These are phyloP conservation scores for Morpho achilles DNA, from an alignment of 2,888 invertebrate genomes.

Conservation along the genomic window DNA sequence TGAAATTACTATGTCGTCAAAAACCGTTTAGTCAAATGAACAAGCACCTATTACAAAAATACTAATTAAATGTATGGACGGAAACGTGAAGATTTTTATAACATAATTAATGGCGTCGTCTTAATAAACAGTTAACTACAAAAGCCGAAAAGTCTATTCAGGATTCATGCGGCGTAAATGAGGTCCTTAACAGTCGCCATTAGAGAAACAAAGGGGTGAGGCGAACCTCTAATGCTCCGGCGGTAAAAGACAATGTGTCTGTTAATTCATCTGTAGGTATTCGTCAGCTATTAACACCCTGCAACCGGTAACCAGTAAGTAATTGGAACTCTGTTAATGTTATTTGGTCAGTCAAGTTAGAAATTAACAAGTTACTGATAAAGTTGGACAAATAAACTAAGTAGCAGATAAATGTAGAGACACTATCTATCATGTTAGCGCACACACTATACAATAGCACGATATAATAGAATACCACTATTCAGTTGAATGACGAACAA, in stretches of 20 bases:
- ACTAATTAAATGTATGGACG: neutral
- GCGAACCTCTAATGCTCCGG: conserved; percentile 44
- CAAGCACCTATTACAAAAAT: neutral
- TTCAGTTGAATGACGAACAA: too few relatives aligned
- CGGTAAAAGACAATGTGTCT: conserved; percentile 39
- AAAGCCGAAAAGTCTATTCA: conserved; percentile 34
- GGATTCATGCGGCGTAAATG: conserved; percentile 39
- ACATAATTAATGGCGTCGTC: conserved; percentile 18
- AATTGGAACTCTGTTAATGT: neutral
- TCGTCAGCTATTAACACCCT: conserved; percentile 14
- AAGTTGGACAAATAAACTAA: too few relatives aligned
- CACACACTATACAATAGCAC: too few relatives aligned
- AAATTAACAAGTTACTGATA: too few relatives aligned
- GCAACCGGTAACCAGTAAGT: conserved; percentile 2
- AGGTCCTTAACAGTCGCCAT: conserved; percentile 50
- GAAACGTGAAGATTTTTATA: neutral
- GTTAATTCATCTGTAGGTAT: conserved; percentile 35
- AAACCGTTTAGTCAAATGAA: too few relatives aligned
- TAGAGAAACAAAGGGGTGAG: conserved; percentile 49
- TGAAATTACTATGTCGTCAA: too few relatives aligned
- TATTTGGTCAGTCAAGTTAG: too few relatives aligned
- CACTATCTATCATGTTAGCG: too few relatives aligned
- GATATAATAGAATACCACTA: too few relatives aligned
- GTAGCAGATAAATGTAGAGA: too few relatives aligned
- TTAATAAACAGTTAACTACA: conserved; percentile 24